A percentile compares a stretch with the other conserved stretches of the same genome.
These are phyloP conservation scores for Zelostemma sp. DNA, from an alignment of 1,140 invertebrate species.

Conservation along the genomic window DNA sequence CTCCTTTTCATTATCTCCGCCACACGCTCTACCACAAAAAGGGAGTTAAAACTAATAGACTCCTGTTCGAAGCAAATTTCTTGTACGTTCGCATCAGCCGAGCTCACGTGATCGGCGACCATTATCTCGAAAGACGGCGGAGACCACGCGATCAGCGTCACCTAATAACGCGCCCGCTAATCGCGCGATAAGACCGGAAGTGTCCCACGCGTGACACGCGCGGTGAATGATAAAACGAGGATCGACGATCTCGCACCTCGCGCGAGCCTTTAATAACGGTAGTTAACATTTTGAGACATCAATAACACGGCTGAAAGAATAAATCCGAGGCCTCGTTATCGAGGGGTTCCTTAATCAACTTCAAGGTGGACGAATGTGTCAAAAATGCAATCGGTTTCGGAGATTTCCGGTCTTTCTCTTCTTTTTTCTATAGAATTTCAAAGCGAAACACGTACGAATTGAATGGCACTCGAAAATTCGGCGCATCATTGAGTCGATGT, in stretches of 20 bases:
- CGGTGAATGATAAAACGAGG: conserved; percentile 23
- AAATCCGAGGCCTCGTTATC: too few relatives aligned
- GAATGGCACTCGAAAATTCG: too few relatives aligned
- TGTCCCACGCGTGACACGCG: conserved; percentile 32
- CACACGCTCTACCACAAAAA: conserved; percentile 4
- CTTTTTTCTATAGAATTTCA: too few relatives aligned
- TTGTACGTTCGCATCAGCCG: conserved; percentile 19
- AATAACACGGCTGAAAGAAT: too few relatives aligned
- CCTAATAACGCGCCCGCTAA: conserved; percentile 44
- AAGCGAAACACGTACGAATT: too few relatives aligned
- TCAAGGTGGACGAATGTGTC: too few relatives aligned
- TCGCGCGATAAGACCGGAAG: conserved; percentile 46
- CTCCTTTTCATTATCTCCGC: conserved; percentile 1
- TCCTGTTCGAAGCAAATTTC: conserved; percentile 17
- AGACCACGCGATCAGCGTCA: conserved; percentile 46
- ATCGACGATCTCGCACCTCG: neutral
- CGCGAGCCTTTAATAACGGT: too few relatives aligned
- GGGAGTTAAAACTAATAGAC: conserved; percentile 18
- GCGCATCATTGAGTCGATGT: conserved; percentile 36
- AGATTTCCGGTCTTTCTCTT: too few relatives aligned
- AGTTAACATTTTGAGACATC: too few relatives aligned
- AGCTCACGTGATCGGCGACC: conserved; percentile 40
- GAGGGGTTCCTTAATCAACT: too few relatives aligned
- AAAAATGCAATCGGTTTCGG: too few relatives aligned
- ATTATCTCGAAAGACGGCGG: conserved; percentile 32